Evolutionary conservation across 2,797 vertebrate species (phyloP).

Genomic region (Alectoris magna): DNA sequence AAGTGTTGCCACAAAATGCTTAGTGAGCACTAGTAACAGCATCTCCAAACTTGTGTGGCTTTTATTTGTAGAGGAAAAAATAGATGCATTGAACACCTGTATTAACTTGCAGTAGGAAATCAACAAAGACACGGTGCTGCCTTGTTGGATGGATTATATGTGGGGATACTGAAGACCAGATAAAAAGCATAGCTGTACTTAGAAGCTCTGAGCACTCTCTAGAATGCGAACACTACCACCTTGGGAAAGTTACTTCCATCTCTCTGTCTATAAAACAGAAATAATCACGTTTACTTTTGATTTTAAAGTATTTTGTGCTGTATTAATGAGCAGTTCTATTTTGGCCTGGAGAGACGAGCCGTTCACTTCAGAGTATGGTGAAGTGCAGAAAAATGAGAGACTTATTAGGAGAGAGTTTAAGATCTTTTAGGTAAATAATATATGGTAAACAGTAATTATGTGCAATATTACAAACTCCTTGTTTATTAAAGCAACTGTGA

Average conservation of each 20-base stretch:
- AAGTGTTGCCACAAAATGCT: neutral
- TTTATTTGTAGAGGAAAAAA: neutral
- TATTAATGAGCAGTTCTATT: neutral
- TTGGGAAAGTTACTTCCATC: neutral
- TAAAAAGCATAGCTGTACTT: neutral
- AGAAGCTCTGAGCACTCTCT: neutral
- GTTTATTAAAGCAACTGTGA: neutral
- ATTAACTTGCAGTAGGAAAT: neutral
- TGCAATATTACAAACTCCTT: neutral
- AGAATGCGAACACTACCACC: neutral
- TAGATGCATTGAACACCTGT: neutral
- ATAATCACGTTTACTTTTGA: neutral
- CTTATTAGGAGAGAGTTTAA: neutral
- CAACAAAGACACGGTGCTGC: accelerated
- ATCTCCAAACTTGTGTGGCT: neutral
- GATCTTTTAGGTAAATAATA: neutral
- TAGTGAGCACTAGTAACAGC: neutral
- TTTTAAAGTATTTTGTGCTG: conserved; percentile 1
- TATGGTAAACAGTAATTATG: neutral
- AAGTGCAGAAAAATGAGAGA: neutral
- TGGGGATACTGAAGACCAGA: neutral
- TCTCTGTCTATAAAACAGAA: neutral
- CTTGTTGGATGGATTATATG: neutral
- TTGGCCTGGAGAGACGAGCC: neutral
- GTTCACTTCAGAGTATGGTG: neutral